Evolutionary conservation across 2,888 invertebrate species (phyloP).

Genomic region (Dolichomitus sp.): DNA sequence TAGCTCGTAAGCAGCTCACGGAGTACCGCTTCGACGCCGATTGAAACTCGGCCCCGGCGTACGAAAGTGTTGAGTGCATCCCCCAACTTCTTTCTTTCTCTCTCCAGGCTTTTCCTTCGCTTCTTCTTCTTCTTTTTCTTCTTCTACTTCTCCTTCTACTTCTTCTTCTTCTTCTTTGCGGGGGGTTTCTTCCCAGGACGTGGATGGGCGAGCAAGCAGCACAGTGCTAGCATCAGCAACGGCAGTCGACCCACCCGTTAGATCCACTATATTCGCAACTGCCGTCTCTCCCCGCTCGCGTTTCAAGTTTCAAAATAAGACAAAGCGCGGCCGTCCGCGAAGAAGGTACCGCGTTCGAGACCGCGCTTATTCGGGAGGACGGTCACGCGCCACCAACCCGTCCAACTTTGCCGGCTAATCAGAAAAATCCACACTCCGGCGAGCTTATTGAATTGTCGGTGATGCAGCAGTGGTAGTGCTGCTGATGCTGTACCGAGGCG

Average conservation of each 20-base stretch:
- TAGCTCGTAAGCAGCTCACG: constrained; percentile 78
- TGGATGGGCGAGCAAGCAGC: constrained; percentile 74
- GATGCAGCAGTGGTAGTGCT: constrained; percentile 56
- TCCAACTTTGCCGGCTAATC: constrained; percentile 83
- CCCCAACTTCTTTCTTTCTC: constrained; percentile 41
- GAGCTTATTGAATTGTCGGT: constrained; percentile 82
- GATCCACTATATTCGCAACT: constrained; percentile 57
- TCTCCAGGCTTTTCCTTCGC: constrained; percentile 20
- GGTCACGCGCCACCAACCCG: constrained; percentile 81
- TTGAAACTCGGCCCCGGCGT: constrained; percentile 76
- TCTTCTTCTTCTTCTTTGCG: constrained; percentile 28
- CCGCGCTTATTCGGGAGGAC: constrained; percentile 77
- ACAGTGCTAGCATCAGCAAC: constrained; percentile 37
- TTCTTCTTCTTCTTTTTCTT: constrained; percentile 19
- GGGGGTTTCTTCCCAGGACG: constrained; percentile 72
- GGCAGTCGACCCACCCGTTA: not conserved
- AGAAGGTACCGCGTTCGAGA: constrained; percentile 12
- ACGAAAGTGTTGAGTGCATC: constrained; percentile 79
- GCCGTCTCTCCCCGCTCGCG: constrained; percentile 34
- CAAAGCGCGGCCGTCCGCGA: constrained; percentile 67
- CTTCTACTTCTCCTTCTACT: constrained; percentile 4
- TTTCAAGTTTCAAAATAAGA: constrained; percentile 79
- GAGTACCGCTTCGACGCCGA: constrained; percentile 79
- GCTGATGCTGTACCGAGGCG: constrained; percentile 32
- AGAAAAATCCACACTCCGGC: constrained; percentile 84